Percentiles rank a stretch among this genome's conserved stretches.
These are phyloP conservation scores for Drosophila mettleri DNA, from an alignment of 2,888 invertebrate genomes.

Conservation along the genomic window DNA sequence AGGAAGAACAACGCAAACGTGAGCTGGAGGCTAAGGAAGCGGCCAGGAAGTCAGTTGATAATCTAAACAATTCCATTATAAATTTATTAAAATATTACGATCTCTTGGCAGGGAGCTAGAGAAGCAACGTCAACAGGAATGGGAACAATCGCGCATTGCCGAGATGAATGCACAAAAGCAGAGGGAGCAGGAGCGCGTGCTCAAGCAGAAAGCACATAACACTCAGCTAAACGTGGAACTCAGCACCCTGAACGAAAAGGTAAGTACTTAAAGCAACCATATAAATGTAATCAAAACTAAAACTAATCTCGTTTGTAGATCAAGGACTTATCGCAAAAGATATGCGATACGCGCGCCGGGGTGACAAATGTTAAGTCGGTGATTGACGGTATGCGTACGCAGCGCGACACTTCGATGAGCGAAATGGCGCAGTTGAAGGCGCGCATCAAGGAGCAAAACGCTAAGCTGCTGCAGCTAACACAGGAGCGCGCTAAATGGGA, in stretches of 20 bases:
- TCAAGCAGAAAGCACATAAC: constrained; percentile 94
- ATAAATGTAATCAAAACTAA: neutral
- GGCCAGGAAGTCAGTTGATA: constrained; percentile 87
- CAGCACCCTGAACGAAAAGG: constrained; percentile 86
- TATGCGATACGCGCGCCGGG: constrained; percentile 92
- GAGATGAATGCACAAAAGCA: constrained; percentile 95
- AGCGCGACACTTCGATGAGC: constrained; percentile 95
- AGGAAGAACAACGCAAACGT: constrained; percentile 92
- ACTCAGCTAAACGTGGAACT: constrained; percentile 93
- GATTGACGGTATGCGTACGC: constrained; percentile 97
- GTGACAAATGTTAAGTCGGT: constrained; percentile 96
- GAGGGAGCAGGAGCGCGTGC: constrained; percentile 93
- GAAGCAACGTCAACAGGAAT: constrained; percentile 96
- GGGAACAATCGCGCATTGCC: constrained; percentile 95
- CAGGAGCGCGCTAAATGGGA: constrained; percentile 94
- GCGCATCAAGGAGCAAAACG: constrained; percentile 93
- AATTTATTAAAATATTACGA: neutral
- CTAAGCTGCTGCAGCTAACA: constrained; percentile 90
- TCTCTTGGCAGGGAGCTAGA: constrained; percentile 92
- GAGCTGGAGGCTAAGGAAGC: constrained; percentile 92
- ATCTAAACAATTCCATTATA: neutral
- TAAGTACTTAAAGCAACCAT: constrained; percentile 17
- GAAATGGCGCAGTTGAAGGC: constrained; percentile 94
- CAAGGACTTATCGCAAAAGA: constrained; percentile 91
- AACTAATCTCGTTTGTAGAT: constrained; percentile 86